These are phyloP conservation scores for Artemia franciscana DNA, from an alignment of 1,140 invertebrate genomes.

Conservation along the genomic window DNA sequence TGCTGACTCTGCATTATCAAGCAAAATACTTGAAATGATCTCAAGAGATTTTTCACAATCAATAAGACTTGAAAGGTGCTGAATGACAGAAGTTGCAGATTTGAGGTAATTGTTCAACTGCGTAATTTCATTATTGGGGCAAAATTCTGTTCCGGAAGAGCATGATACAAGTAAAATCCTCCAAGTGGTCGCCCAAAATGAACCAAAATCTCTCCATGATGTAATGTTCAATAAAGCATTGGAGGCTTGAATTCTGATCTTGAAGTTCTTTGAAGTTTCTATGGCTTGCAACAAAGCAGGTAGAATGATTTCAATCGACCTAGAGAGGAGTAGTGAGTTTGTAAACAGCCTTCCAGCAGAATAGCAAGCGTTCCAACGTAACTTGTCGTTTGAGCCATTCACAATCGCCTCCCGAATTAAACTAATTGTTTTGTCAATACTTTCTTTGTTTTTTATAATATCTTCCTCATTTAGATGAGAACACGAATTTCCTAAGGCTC, in stretches of 20 bases:
- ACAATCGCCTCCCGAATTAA: not conserved
- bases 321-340: not conserved
- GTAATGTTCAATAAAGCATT: not conserved
- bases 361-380: not conserved
- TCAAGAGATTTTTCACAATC: not conserved
- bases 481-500: not conserved
- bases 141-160: not conserved
- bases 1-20: not conserved
- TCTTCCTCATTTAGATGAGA: not conserved
- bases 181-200: not conserved
- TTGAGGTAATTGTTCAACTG: not conserved
- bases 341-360: not conserved
- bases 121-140: not conserved
- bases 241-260: not conserved
- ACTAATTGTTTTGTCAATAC: not conserved
- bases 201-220: not conserved
- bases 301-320: not conserved
- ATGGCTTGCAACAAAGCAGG: not conserved
- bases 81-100: not conserved
- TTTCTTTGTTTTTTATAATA: not conserved
- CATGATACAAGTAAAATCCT: not conserved
- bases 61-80: not conserved
- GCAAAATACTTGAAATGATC: not conserved
- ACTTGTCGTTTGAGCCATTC: not conserved
- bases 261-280: not conserved